phyloP scores from a whole-genome alignment of 1,140 invertebrate species.

The Platyura marginata region DNA sequence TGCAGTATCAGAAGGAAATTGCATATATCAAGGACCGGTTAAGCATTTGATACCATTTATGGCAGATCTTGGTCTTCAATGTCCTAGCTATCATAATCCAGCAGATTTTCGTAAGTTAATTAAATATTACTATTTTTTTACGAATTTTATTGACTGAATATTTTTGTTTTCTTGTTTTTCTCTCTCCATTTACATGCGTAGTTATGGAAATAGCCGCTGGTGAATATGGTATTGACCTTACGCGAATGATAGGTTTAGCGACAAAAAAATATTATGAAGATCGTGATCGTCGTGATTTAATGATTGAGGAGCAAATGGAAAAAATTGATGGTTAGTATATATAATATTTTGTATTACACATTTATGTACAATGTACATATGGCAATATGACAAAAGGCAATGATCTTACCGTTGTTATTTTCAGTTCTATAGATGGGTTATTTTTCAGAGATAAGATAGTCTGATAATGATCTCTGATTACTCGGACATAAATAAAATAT shows the following conservation, averaged over 20 bases:
- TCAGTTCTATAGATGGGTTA: too few relatives aligned
- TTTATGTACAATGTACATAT: too few relatives aligned
- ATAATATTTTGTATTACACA: too few relatives aligned
- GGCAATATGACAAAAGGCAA: too few relatives aligned
- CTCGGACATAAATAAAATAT: too few relatives aligned
- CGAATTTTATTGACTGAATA: constrained; percentile 1
- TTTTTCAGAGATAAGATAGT: too few relatives aligned
- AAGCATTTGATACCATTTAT: constrained; percentile 65
- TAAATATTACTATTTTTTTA: too few relatives aligned
- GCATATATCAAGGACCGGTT: constrained; percentile 70
- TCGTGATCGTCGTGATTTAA: too few relatives aligned
- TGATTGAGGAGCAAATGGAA: neutral
- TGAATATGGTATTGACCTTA: constrained; percentile 43
- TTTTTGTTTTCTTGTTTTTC: neutral
- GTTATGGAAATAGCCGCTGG: constrained; percentile 64
- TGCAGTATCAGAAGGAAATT: constrained; percentile 70
- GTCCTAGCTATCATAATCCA: constrained; percentile 89
- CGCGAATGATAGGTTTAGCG: constrained; percentile 32
- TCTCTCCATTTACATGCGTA: constrained; percentile 15
- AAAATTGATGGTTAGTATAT: too few relatives aligned
- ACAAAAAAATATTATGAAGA: constrained; percentile 32
- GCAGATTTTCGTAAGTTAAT: constrained; percentile 51
- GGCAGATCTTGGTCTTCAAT: constrained; percentile 51
- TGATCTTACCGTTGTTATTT: too few relatives aligned
- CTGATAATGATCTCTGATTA: too few relatives aligned